phyloP scores from a whole-genome alignment of 2,888 invertebrate genomes.

The Calliopum simillimum region DNA sequence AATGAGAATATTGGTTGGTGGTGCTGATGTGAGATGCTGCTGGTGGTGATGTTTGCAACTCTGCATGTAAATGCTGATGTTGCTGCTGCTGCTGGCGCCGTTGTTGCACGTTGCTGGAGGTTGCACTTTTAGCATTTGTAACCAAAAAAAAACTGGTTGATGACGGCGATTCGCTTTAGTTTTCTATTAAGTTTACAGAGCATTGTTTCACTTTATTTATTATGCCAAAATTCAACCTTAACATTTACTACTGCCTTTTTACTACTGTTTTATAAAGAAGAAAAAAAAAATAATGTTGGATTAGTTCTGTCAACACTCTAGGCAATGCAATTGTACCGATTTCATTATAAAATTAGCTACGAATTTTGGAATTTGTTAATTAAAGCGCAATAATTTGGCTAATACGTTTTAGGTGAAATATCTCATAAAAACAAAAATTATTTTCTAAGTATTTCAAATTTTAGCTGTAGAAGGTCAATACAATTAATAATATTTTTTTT shows the following conservation, averaged over 20 bases:
- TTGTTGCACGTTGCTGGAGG: constrained; percentile 15
- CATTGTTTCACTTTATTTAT: constrained; percentile 31
- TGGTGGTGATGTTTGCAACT: neutral
- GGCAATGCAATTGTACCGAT: neutral
- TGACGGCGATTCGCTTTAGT: neutral
- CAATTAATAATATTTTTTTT: too few relatives aligned
- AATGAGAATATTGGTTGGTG: neutral
- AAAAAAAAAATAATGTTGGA: neutral
- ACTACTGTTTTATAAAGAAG: neutral
- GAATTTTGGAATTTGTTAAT: neutral
- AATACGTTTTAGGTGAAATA: too few relatives aligned
- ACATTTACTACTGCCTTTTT: constrained; percentile 50
- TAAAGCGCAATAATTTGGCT: neutral
- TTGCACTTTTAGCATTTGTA: constrained; percentile 56
- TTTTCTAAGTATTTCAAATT: too few relatives aligned
- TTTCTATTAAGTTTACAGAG: neutral
- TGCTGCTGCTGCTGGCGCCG: constrained; percentile 3
- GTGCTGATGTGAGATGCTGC: neutral
- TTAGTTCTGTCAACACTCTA: constrained; percentile 25
- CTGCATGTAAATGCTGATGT: constrained; percentile 13
- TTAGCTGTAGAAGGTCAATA: too few relatives aligned
- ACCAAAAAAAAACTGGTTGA: constrained; percentile 34
- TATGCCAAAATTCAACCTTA: constrained; percentile 56
- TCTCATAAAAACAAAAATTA: too few relatives aligned
- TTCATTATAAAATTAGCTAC: neutral